phyloP scores from a whole-genome alignment of 92 coral and sea anemone species.

The Epizoanthus scotinus region DNA sequence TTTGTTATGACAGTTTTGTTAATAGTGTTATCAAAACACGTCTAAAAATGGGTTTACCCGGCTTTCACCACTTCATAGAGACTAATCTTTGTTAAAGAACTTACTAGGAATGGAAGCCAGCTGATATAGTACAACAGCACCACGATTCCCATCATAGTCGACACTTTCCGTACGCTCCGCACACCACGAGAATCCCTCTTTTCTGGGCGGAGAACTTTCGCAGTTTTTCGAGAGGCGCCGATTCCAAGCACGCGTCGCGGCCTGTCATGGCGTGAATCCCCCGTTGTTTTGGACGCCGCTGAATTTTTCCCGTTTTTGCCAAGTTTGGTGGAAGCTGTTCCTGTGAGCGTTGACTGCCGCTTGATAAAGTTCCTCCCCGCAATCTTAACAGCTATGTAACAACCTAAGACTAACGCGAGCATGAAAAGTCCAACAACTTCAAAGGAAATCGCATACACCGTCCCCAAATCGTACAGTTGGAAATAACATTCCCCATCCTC shows the following conservation, averaged over 20 bases:
- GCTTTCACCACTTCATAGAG: no score
- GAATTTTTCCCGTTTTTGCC: background rate
- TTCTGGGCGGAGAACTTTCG: background rate
- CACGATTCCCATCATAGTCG: conserved; percentile 76
- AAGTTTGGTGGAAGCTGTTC: conserved; percentile 15
- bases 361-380: conserved; percentile 68
- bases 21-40: background rate
- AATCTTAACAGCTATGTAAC: conserved; percentile 65
- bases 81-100: conserved; percentile 16
- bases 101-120: conserved; percentile 92
- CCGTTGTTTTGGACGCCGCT: background rate
- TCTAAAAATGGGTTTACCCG: background rate
- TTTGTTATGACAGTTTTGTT: background rate
- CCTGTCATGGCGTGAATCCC: background rate
- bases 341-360: conserved; percentile 64
- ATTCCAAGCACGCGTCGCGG: background rate
- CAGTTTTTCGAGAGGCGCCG: background rate
- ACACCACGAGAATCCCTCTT: conserved; percentile 56
- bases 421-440: conserved; percentile 65
- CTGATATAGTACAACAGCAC: conserved; percentile 77
- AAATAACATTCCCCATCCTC: conserved; percentile 51
- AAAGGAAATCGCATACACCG: conserved; percentile 56
- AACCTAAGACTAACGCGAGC: conserved; percentile 47
- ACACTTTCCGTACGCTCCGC: conserved; percentile 55
- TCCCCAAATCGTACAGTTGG: conserved; percentile 72